Percentiles rank a stretch among this genome's conserved stretches.
Evolutionary conservation across 1,140 invertebrate species (phyloP).

Genomic region (Bombyx mandarina): DNA sequence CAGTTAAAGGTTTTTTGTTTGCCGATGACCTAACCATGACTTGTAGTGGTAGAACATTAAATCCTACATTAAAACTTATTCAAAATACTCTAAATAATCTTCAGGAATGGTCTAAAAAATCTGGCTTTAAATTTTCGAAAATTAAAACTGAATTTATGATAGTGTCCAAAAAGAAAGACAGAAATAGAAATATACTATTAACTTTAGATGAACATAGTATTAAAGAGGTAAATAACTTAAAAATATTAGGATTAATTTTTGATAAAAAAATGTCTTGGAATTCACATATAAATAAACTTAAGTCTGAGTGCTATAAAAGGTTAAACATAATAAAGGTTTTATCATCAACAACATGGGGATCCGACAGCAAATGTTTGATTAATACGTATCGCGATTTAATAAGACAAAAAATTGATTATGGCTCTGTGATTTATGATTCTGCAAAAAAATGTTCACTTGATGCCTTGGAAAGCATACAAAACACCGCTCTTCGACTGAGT

Average conservation of each 20-base stretch:
- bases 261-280: conserved; percentile 15
- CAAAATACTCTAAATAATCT: conserved; percentile 9
- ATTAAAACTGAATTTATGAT: conserved; percentile 9
- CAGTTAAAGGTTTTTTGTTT: conserved; percentile 16
- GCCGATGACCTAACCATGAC: conserved; percentile 12
- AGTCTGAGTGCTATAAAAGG: conserved; percentile 14
- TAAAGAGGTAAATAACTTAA: conserved; percentile 16
- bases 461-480: too few relatives aligned
- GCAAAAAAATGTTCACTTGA: too few relatives aligned
- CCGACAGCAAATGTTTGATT: conserved; percentile 13
- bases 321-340: conserved; percentile 14
- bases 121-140: conserved; percentile 10
- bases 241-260: conserved; percentile 14
- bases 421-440: too few relatives aligned
- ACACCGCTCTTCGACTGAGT: too few relatives aligned
- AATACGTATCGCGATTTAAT: too few relatives aligned
- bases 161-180: conserved; percentile 8
- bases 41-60: conserved; percentile 10
- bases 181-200: conserved; percentile 7
- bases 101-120: conserved; percentile 3
- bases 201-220: conserved; percentile 7
- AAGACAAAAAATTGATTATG: too few relatives aligned
- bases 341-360: conserved; percentile 13
- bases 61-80: conserved; percentile 10
- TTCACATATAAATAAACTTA: conserved; percentile 13